phyloP scores from a whole-genome alignment of 2,113 vertebrate species.

The Strigops habroptila region DNA sequence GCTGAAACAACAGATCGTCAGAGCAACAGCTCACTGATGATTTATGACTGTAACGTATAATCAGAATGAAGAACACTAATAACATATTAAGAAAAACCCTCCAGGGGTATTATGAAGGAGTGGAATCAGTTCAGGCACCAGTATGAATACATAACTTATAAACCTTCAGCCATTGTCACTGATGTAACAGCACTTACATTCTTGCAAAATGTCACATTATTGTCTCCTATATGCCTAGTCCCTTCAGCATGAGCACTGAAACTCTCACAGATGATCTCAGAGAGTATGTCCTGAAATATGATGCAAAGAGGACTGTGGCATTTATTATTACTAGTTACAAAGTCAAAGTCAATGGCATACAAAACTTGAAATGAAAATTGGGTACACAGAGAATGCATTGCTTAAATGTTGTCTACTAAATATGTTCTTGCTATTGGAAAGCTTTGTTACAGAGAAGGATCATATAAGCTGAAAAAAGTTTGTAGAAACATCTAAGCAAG shows the following conservation, averaged over 20 bases:
- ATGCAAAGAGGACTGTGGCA: background rate
- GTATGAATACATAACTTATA: background rate
- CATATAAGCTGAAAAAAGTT: background rate
- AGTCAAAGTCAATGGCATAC: slow-evolving; percentile 9
- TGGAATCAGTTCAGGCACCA: slow-evolving; percentile 6
- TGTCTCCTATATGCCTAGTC: background rate
- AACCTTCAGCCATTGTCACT: background rate
- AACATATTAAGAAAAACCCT: slow-evolving; percentile 15
- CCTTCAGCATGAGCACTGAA: background rate
- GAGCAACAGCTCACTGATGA: slow-evolving; percentile 13
- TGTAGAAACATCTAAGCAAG: background rate
- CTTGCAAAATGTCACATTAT: background rate
- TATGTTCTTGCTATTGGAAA: background rate
- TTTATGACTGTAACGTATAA: slow-evolving; percentile 53
- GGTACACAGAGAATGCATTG: background rate
- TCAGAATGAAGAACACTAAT: slow-evolving; percentile 27
- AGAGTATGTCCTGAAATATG: background rate
- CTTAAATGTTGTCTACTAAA: background rate
- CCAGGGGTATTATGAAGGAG: background rate
- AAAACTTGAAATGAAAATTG: background rate
- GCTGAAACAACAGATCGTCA: slow-evolving; percentile 62
- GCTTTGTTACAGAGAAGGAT: background rate
- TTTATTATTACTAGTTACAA: slow-evolving; percentile 14
- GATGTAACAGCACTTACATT: background rate
- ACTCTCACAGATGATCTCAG: background rate